A percentile compares a stretch with the other conserved stretches of the same genome.
These are phyloP conservation scores for Villa cingulata DNA, from an alignment of 2,888 invertebrate species.

Conservation along the genomic window DNA sequence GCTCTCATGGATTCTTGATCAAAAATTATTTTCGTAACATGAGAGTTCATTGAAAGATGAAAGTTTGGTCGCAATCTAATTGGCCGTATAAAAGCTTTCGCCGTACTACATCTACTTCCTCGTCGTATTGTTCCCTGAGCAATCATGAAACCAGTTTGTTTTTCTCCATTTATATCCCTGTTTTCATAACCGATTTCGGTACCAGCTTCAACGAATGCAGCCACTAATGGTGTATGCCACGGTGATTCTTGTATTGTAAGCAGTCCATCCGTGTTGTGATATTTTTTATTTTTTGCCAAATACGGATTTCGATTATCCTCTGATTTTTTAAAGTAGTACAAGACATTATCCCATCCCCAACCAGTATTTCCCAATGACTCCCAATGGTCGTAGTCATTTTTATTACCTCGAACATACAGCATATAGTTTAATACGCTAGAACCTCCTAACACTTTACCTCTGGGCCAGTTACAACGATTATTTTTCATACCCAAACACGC, in stretches of 20 bases:
- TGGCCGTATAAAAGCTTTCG: slow-evolving; percentile 74
- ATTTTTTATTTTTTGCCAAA: slow-evolving; percentile 47
- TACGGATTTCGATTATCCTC: slow-evolving; percentile 83
- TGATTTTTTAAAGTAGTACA: slow-evolving; percentile 80
- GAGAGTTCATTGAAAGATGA: slow-evolving; percentile 66
- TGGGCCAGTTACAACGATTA: slow-evolving; percentile 73
- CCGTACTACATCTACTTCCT: slow-evolving; percentile 72
- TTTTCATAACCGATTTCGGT: slow-evolving; percentile 71
- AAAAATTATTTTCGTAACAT: slow-evolving; percentile 62
- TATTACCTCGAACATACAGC: slow-evolving; percentile 77
- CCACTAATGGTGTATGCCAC: slow-evolving; percentile 67
- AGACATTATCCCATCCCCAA: slow-evolving; percentile 73
- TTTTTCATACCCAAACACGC: slow-evolving; percentile 74
- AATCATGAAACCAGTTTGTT: slow-evolving; percentile 69
- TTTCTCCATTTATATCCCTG: slow-evolving; percentile 66
- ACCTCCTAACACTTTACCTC: slow-evolving; percentile 82
- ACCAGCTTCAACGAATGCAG: slow-evolving; percentile 72
- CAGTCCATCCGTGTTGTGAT: slow-evolving; percentile 60
- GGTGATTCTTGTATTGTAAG: slow-evolving; percentile 72
- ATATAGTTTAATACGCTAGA: slow-evolving; percentile 79
- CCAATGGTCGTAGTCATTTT: slow-evolving; percentile 80
- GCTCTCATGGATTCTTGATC: slow-evolving; percentile 61
- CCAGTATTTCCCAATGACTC: slow-evolving; percentile 72
- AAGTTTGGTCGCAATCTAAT: slow-evolving; percentile 61
- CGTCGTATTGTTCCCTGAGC: slow-evolving; percentile 67